These are phyloP conservation scores for Zygaena filipendulae DNA, from an alignment of 2,888 invertebrate genomes.

Conservation along the genomic window DNA sequence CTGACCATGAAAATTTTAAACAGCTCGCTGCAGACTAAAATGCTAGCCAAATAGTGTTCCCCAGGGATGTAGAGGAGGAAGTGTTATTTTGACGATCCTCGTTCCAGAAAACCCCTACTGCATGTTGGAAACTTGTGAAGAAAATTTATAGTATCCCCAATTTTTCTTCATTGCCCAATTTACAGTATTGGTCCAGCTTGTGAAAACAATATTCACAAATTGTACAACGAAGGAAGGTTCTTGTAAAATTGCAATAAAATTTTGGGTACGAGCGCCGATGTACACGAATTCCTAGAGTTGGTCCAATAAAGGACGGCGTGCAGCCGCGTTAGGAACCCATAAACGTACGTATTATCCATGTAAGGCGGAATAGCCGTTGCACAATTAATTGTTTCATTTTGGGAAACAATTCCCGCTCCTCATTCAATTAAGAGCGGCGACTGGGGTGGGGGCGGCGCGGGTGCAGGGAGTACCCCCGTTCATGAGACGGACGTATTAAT, in stretches of 20 bases:
- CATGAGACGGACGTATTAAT: constrained; percentile 69
- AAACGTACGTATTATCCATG: constrained; percentile 70
- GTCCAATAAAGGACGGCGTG: constrained; percentile 66
- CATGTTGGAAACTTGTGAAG: too few species aligned
- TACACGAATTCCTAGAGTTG: constrained; percentile 67
- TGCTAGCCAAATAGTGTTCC: too few species aligned
- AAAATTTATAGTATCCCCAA: too few species aligned
- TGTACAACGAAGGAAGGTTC: constrained; percentile 55
- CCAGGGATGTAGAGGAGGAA: too few species aligned
- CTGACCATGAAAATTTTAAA: constrained; percentile 65
- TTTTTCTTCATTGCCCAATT: too few species aligned
- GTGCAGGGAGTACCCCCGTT: constrained; percentile 35
- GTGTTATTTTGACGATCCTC: too few species aligned
- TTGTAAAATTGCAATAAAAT: constrained; percentile 66
- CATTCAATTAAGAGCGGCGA: constrained; percentile 70
- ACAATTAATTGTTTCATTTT: constrained; percentile 71
- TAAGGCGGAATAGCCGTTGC: constrained; percentile 70
- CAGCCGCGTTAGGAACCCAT: constrained; percentile 68
- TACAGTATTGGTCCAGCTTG: too few species aligned
- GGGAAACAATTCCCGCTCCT: constrained; percentile 70
- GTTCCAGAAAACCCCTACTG: too few species aligned
- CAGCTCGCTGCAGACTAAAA: constrained; percentile 45
- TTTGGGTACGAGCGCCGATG: constrained; percentile 64
- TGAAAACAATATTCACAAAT: too few species aligned
- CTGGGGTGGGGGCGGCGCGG: constrained; percentile 30